Percentiles rank a stretch among this genome's conserved stretches.
These are phyloP conservation scores for Chymomyza fuscimana DNA, from an alignment of 2,888 invertebrate species.

Conservation along the genomic window DNA sequence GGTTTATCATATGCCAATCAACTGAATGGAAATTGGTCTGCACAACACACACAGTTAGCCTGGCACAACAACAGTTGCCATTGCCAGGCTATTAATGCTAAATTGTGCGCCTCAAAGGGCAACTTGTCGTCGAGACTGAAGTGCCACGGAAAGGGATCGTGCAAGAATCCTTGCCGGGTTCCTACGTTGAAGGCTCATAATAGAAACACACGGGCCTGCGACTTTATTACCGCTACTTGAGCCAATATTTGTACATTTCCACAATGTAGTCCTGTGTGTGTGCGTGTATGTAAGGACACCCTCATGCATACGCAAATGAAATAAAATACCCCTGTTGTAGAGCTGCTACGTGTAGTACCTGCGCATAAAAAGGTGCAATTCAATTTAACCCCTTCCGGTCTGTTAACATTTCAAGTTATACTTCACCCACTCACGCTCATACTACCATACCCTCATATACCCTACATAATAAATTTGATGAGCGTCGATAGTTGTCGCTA, in stretches of 20 bases:
- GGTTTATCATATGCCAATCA: slow-evolving; percentile 51
- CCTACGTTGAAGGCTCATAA: neutral
- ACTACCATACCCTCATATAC: neutral
- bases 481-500: neutral
- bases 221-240: slow-evolving; percentile 68
- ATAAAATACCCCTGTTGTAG: slow-evolving; percentile 68
- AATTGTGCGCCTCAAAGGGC: slow-evolving; percentile 48
- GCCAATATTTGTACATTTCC: slow-evolving; percentile 73
- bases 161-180: neutral
- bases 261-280: slow-evolving; percentile 58
- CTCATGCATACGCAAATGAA: slow-evolving; percentile 71
- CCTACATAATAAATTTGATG: slow-evolving; percentile 3
- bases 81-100: slow-evolving; percentile 42
- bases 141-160: neutral
- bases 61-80: neutral
- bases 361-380: slow-evolving; percentile 70
- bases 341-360: slow-evolving; percentile 6
- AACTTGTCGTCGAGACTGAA: neutral
- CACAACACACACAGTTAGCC: slow-evolving; percentile 26
- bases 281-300: neutral
- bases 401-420: slow-evolving; percentile 62
- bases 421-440: slow-evolving; percentile 34
- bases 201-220: slow-evolving; percentile 13
- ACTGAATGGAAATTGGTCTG: slow-evolving; percentile 54
- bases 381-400: slow-evolving; percentile 59